phyloP scores from a whole-genome alignment of 2,888 invertebrate species.

The Cetonia aurata region DNA sequence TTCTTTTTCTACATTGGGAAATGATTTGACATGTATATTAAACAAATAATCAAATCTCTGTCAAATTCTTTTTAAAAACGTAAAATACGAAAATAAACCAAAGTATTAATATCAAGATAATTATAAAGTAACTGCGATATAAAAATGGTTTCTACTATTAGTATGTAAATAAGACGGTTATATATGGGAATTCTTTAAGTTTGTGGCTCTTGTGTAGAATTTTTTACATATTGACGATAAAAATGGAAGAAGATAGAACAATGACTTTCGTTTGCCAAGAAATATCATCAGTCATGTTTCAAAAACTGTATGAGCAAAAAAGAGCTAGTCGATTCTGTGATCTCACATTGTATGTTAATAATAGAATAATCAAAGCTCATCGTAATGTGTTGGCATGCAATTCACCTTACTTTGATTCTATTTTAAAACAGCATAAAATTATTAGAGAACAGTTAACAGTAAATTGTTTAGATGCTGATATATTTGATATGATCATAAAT shows the following conservation, averaged over 20 bases:
- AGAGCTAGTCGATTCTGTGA: slow-evolving; percentile 73
- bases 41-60: slow-evolving; percentile 22
- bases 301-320: slow-evolving; percentile 67
- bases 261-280: slow-evolving; percentile 65
- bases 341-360: slow-evolving; percentile 72
- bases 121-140: too few species aligned
- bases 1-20: not conserved
- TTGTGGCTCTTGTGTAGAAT: too few species aligned
- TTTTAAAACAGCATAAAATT: slow-evolving; percentile 70
- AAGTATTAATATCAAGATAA: too few species aligned
- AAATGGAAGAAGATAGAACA: slow-evolving; percentile 60
- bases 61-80: too few species aligned
- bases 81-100: too few species aligned
- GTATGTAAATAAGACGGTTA: too few species aligned
- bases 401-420: slow-evolving; percentile 75
- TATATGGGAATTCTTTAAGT: too few species aligned
- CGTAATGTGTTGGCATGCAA: slow-evolving; percentile 74
- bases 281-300: slow-evolving; percentile 61
- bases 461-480: slow-evolving; percentile 71
- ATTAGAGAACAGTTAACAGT: slow-evolving; percentile 70
- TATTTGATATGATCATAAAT: slow-evolving; percentile 72
- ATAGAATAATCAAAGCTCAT: slow-evolving; percentile 72
- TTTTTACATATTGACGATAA: not conserved
- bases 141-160: too few species aligned
- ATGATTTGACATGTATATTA: slow-evolving; percentile 19